phyloP scores from a whole-genome alignment of 2,113 vertebrate genomes.

The Ageneiosus marmoratus region DNA sequence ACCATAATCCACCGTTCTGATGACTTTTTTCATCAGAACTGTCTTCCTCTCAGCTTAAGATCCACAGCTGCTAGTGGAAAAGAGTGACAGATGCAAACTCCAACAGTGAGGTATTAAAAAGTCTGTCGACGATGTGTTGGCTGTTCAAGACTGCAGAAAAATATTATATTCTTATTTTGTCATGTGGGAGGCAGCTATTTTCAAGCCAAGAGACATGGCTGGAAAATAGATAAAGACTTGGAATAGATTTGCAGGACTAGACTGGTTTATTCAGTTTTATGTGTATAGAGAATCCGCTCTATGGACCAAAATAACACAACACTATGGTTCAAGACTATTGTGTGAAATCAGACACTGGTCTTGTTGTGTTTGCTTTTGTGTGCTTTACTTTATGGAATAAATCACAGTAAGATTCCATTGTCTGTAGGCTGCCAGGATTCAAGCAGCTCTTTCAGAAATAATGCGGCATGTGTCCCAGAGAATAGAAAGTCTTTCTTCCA shows the following conservation, averaged over 20 bases:
- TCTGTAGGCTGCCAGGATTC: slow-evolving; percentile 24
- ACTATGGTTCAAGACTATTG: not conserved
- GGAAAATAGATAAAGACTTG: slow-evolving; percentile 9
- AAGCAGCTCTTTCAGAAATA: slow-evolving; percentile 21
- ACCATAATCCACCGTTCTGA: slow-evolving; percentile 27
- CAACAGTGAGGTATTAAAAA: slow-evolving; percentile 8
- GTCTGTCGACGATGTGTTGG: not conserved
- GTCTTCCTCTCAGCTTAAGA: not conserved
- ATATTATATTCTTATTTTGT: slow-evolving; percentile 20
- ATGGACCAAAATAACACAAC: not conserved
- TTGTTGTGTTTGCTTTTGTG: slow-evolving; percentile 5
- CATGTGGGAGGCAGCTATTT: slow-evolving; percentile 29
- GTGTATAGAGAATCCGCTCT: not conserved
- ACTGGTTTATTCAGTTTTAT: slow-evolving; percentile 11
- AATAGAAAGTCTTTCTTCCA: slow-evolving; percentile 7
- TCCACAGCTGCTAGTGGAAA: slow-evolving; percentile 22
- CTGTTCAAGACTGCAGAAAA: slow-evolving; percentile 4
- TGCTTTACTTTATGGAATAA: slow-evolving; percentile 12
- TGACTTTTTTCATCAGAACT: slow-evolving; percentile 34
- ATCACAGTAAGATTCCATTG: slow-evolving; percentile 18
- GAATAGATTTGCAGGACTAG: not conserved
- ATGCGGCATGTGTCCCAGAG: not conserved
- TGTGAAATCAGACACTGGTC: not conserved
- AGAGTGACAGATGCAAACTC: not conserved
- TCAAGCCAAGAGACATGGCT: slow-evolving; percentile 12